Conservation (phyloP, 2,113 vertebrate genomes). For the Eptesicus fuscus region DNA sequence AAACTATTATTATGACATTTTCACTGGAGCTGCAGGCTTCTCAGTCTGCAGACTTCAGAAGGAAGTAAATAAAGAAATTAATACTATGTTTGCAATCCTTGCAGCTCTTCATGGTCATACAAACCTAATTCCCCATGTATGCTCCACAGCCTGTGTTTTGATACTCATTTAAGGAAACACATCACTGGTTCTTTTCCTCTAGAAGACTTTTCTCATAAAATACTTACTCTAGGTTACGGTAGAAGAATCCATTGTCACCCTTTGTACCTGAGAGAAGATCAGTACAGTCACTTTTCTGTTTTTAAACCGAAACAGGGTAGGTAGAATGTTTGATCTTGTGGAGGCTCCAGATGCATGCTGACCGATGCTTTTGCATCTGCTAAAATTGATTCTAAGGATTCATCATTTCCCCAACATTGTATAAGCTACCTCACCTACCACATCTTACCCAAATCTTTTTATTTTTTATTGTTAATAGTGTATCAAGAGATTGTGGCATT, state of each 20-base stretch:
- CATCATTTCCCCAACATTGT: constrained; percentile 31
- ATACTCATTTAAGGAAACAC: constrained; percentile 7
- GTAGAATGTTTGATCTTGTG: constrained; percentile 33
- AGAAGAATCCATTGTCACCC: background rate
- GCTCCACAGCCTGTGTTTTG: background rate
- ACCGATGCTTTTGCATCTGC: constrained; percentile 32
- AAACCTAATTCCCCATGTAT: background rate
- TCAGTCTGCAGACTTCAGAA: constrained; percentile 15
- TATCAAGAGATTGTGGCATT: constrained; percentile 12
- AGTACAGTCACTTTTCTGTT: constrained; percentile 15
- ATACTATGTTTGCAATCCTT: background rate
- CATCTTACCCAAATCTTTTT: background rate
- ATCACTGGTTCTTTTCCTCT: background rate
- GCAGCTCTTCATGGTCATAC: background rate
- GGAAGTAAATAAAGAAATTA: constrained; percentile 45
- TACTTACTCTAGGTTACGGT: background rate
- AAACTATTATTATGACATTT: background rate
- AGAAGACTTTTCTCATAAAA: constrained; percentile 38
- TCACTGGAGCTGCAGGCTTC: constrained; percentile 2
- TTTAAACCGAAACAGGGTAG: constrained; percentile 14
- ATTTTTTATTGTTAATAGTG: background rate
- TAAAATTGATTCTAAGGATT: constrained; percentile 16
- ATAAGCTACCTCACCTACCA: constrained; percentile 6
- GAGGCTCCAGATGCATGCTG: background rate
- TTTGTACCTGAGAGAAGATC: constrained; percentile 3